phyloP scores from a whole-genome alignment of 2,797 vertebrate species.

The Loris lydekkerianus region DNA sequence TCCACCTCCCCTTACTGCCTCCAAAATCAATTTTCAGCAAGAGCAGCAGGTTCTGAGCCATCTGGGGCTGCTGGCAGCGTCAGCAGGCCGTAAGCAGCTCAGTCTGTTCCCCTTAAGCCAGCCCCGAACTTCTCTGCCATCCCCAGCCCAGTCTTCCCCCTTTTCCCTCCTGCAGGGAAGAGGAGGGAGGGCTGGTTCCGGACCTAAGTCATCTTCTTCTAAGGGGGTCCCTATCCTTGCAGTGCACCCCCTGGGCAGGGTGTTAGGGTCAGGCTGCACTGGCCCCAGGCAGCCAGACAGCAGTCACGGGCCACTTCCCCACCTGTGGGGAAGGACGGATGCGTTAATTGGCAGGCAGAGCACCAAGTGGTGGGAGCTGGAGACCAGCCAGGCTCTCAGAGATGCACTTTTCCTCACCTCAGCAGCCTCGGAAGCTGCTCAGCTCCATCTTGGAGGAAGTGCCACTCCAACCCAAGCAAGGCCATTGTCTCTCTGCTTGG shows the following conservation, averaged over 20 bases:
- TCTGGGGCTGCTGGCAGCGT: constrained; percentile 84
- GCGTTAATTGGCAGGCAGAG: constrained; percentile 81
- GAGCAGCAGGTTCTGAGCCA: constrained; percentile 84
- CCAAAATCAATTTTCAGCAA: constrained; percentile 86
- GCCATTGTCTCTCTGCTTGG: not conserved
- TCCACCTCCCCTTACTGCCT: constrained; percentile 71
- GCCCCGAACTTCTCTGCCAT: constrained; percentile 79
- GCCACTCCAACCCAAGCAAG: accelerated
- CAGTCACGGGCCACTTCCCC: constrained; percentile 67
- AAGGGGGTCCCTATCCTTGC: not conserved
- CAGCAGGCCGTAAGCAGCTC: constrained; percentile 79
- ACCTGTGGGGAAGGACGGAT: constrained; percentile 79
- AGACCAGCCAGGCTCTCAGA: constrained; percentile 11
- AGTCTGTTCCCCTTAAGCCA: constrained; percentile 83
- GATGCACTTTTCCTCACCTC: constrained; percentile 19
- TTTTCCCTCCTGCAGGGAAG: constrained; percentile 2
- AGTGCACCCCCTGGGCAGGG: not conserved
- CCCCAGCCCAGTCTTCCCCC: constrained; percentile 74
- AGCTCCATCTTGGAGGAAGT: not conserved
- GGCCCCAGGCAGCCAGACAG: constrained; percentile 71
- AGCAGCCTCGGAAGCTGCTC: accelerated
- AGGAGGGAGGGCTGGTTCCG: not conserved
- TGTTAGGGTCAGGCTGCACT: not conserved
- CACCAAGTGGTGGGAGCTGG: constrained; percentile 45
- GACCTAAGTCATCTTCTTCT: constrained; percentile 23